Conservation (phyloP, 2,888 invertebrate genomes). For the Metacarcinus magister region DNA sequence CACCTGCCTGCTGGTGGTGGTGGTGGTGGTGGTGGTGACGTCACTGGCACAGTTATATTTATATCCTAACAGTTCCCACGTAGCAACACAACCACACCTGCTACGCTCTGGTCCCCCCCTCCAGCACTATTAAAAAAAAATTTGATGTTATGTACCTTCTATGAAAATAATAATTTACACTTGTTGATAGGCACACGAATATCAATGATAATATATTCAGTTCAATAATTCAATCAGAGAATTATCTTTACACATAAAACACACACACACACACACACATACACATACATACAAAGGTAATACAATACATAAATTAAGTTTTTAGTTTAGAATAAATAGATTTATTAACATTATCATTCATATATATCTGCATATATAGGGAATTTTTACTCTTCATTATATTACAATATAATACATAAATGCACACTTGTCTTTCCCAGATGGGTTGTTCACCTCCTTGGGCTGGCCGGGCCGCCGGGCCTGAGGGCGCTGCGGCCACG, state of each 20-base stretch:
- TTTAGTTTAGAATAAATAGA: conserved; percentile 81
- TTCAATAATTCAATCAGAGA: no score
- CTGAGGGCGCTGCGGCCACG: neutral
- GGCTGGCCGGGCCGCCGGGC: neutral
- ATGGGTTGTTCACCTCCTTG: conserved; percentile 63
- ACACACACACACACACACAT: neutral
- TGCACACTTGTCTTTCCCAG: conserved; percentile 77
- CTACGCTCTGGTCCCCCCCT: no score
- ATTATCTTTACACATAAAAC: no score
- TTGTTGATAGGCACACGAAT: no score
- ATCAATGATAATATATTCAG: no score
- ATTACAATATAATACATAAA: conserved; percentile 80
- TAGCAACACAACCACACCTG: neutral
- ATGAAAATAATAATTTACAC: no score
- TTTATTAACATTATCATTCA: conserved; percentile 81
- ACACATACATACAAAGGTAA: neutral
- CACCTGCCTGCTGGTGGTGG: neutral
- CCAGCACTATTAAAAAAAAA: no score
- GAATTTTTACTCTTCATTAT: conserved; percentile 78
- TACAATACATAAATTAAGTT: conserved; percentile 46
- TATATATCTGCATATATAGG: conserved; percentile 80
- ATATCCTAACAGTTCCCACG: neutral
- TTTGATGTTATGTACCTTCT: no score
- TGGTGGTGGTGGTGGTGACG: neutral
- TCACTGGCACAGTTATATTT: neutral